Evolutionary conservation across 2,797 vertebrate genomes (phyloP).

Genomic region (Gobio occitaniae): DNA sequence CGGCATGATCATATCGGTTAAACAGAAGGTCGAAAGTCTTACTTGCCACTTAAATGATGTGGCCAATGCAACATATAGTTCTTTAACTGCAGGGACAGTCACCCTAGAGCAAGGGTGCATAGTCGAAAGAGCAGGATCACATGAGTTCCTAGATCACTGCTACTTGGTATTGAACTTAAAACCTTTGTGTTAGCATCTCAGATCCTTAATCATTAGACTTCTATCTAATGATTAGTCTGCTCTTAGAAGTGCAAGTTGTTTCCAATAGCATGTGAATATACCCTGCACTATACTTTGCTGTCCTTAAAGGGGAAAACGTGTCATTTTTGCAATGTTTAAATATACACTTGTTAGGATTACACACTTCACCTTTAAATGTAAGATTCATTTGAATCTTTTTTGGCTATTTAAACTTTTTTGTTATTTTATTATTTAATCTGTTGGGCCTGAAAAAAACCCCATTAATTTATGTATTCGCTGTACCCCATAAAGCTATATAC

Average conservation of each 20-base stretch:
- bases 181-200: conserved; percentile 39
- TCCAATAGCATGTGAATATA: neutral
- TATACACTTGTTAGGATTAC: neutral
- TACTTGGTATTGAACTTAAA: conserved; percentile 29
- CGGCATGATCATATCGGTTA: conserved; percentile 21
- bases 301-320: neutral
- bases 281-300: neutral
- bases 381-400: neutral
- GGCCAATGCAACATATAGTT: neutral
- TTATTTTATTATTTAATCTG: neutral
- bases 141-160: conserved; percentile 9
- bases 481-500: neutral
- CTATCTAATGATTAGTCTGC: conserved; percentile 31
- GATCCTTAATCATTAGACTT: conserved; percentile 44
- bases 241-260: conserved; percentile 24
- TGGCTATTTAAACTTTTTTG: neutral
- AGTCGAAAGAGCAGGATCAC: conserved; percentile 17
- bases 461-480: neutral
- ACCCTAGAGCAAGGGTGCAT: conserved; percentile 25
- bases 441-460: neutral
- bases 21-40: conserved; percentile 46
- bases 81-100: conserved; percentile 33
- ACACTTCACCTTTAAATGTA: neutral
- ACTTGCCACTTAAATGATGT: conserved; percentile 33
- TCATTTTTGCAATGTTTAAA: neutral